These are phyloP conservation scores for Troides aeacus DNA, from an alignment of 2,888 invertebrate genomes.

Conservation along the genomic window DNA sequence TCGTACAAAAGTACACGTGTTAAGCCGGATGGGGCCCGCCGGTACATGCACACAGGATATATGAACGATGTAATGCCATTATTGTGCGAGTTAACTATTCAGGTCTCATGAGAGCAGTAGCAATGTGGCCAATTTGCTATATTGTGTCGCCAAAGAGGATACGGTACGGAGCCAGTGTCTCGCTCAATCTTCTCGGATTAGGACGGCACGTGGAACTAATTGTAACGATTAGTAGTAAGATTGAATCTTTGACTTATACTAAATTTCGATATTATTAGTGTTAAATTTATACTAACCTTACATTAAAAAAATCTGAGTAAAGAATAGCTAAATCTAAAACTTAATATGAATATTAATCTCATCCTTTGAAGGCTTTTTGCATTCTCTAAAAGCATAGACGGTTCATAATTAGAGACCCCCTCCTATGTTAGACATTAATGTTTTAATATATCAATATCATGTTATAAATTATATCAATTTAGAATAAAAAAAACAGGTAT, in stretches of 20 bases:
- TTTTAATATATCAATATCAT: too few relatives aligned
- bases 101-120: constrained; percentile 11
- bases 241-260: background rate
- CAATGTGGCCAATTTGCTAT: constrained; percentile 14
- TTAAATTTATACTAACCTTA: too few relatives aligned
- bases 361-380: too few relatives aligned
- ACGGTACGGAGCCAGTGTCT: constrained; percentile 13
- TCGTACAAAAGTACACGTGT: background rate
- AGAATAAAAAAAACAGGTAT: background rate
- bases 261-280: too few relatives aligned
- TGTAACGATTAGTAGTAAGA: constrained; percentile 9
- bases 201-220: constrained; percentile 16
- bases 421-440: too few relatives aligned
- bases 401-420: too few relatives aligned
- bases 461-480: too few relatives aligned
- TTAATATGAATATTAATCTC: too few relatives aligned
- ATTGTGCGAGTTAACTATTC: constrained; percentile 17
- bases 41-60: background rate
- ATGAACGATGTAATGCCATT: constrained; percentile 14
- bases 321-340: too few relatives aligned
- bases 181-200: constrained; percentile 13
- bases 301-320: too few relatives aligned
- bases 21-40: background rate
- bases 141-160: constrained; percentile 16
- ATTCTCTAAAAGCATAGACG: too few relatives aligned